A percentile compares a stretch with the other conserved stretches of the same genome.
phyloP scores from a whole-genome alignment of 2,888 invertebrate genomes.

The Ditula angustiorana region DNA sequence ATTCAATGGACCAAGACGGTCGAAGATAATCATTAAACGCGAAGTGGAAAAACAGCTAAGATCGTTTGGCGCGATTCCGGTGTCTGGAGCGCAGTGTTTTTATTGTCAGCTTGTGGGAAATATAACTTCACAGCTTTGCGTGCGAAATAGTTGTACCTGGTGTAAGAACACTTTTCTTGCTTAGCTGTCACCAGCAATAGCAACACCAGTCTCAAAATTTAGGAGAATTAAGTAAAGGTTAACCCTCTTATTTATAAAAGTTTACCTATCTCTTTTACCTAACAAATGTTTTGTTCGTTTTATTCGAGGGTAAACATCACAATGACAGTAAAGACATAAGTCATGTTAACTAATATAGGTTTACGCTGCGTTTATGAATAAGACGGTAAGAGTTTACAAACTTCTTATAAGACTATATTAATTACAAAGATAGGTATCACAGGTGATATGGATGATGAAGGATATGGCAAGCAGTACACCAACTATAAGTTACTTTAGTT shows the following conservation, averaged over 20 bases:
- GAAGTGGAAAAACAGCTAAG: constrained; percentile 19
- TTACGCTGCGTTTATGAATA: too few relatives aligned
- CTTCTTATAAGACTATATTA: background rate
- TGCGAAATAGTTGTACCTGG: background rate
- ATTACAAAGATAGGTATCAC: background rate
- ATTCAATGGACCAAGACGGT: constrained; percentile 23
- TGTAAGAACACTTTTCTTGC: background rate
- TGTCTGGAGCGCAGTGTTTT: constrained; percentile 1
- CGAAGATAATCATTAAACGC: constrained; percentile 28
- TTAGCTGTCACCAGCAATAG: background rate
- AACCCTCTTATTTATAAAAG: too few relatives aligned
- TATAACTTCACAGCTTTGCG: background rate
- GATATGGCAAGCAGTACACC: background rate
- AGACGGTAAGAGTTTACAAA: too few relatives aligned
- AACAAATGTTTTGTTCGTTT: too few relatives aligned
- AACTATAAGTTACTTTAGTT: constrained; percentile 3
- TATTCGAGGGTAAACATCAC: too few relatives aligned
- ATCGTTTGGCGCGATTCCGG: constrained; percentile 11
- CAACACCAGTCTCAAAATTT: background rate
- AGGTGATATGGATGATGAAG: background rate
- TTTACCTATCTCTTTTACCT: too few relatives aligned
- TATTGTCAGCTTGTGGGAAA: background rate
- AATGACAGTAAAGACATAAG: too few relatives aligned
- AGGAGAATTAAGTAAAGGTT: too few relatives aligned
- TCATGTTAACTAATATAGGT: too few relatives aligned